These are phyloP conservation scores for Ectemnius cavifrons DNA, from an alignment of 2,888 invertebrate genomes.

Conservation along the genomic window DNA sequence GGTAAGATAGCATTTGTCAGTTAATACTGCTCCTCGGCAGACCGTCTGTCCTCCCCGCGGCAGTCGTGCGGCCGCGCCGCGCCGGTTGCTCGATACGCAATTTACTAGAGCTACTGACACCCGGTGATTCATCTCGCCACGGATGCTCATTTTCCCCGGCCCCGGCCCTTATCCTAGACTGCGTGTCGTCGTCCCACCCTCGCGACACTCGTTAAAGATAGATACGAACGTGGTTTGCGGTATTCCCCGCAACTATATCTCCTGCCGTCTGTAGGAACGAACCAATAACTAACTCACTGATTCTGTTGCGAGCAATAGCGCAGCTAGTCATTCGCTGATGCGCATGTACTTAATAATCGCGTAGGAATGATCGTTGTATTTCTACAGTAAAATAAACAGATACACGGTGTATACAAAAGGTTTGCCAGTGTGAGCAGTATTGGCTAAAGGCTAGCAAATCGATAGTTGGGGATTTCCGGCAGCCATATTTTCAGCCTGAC, in stretches of 20 bases:
- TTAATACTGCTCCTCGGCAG: background rate
- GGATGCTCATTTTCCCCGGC: slow-evolving; percentile 28
- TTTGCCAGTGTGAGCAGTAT: too few species aligned
- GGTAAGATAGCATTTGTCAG: slow-evolving; percentile 32
- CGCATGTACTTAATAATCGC: too few species aligned
- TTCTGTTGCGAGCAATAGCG: background rate
- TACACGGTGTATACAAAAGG: too few species aligned
- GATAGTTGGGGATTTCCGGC: too few species aligned
- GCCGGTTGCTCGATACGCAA: slow-evolving; percentile 26
- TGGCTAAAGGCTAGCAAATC: too few species aligned
- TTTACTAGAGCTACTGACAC: slow-evolving; percentile 21
- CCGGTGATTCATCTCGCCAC: slow-evolving; percentile 36
- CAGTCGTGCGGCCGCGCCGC: background rate
- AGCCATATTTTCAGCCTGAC: too few species aligned
- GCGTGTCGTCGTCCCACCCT: slow-evolving; percentile 24
- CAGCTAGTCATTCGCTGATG: too few species aligned
- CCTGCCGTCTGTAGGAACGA: too few species aligned
- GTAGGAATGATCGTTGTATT: too few species aligned
- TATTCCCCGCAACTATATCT: background rate
- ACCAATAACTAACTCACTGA: slow-evolving; percentile 15
- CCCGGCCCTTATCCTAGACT: slow-evolving; percentile 41
- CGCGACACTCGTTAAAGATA: slow-evolving; percentile 16
- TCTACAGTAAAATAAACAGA: too few species aligned
- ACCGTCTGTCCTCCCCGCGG: background rate
- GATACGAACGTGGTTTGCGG: slow-evolving; percentile 1